Base-by-base conservation (phyloP, 2,888 invertebrate genomes). In the Caradrina kadenii region DNA sequence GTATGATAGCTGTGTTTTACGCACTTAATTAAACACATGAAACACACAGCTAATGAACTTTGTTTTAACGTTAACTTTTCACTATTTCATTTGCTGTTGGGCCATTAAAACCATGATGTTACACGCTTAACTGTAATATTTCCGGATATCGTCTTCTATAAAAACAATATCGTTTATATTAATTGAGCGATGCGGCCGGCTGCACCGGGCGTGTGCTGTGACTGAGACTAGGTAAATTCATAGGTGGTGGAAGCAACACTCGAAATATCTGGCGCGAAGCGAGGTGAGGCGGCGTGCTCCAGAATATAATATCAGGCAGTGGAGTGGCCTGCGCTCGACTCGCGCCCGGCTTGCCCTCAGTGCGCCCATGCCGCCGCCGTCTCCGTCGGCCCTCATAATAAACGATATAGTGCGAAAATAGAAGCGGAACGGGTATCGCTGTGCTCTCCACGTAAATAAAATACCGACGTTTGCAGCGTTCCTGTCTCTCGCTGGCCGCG, bases 241-340 rank as follows among this genome's bases (percentile, higher is more conserved):
- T 93, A 95, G 94, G 93, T 94, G 94, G 92, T 93, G 90, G 93
- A 92, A 92, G 92, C 91, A 93, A 90, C 94, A 94, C 95, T 96
- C 92, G 96, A 96, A 92, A 96, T 95, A 94, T 96, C 96, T 92
- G 93, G 93, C 90, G 93, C 93, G 94, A 91, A 87, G 91, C 89
- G 94, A 92, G 94, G 94, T 89, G 94, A 93, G 95, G 92, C 90
- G 91, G 89, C 95, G 93, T 95, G 96, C 93, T 96, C 96, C 91
- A 95, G 96, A 95, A 95, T 96, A 96, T 94, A 94, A 96, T 96
- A 95, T 95, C 93, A 96, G 93, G 90, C 93, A 86, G 91, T 92
- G 90, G 89, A 93, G 94, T 93, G 94, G 93, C 90, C 91, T 89
- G 90, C 87, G 91, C 92, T 86, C 82, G 80, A 76, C 83, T 80